Conservation (phyloP, 2,888 invertebrate species). For the Ophion ellenae region DNA sequence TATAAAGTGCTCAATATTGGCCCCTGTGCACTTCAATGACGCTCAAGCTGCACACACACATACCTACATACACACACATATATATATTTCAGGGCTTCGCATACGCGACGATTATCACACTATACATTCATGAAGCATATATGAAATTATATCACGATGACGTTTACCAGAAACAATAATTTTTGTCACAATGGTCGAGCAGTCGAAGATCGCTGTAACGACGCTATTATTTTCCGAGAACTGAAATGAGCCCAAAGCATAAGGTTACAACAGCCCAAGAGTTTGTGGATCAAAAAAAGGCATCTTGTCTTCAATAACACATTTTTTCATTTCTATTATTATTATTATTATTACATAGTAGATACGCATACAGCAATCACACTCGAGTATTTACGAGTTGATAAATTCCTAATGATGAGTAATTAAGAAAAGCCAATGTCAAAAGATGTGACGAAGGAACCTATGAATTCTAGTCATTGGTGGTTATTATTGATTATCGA, state of each 20-base stretch:
- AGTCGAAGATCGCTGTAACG: constrained; percentile 16
- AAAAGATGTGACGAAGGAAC: constrained; percentile 50
- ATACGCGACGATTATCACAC: constrained; percentile 24
- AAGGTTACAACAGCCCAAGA: background rate
- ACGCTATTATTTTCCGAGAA: background rate
- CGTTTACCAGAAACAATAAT: constrained; percentile 14
- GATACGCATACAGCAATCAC: constrained; percentile 8
- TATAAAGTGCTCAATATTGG: constrained; percentile 8
- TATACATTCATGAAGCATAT: background rate
- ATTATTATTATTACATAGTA: background rate
- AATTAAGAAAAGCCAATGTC: constrained; percentile 4
- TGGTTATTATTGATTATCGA: constrained; percentile 8
- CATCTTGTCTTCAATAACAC: background rate
- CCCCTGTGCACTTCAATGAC: constrained; percentile 22
- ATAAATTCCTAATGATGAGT: constrained; percentile 11
- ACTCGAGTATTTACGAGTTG: constrained; percentile 28
- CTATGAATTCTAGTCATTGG: constrained; percentile 34
- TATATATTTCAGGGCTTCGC: constrained; percentile 23
- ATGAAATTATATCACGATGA: background rate
- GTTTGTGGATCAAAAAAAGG: background rate
- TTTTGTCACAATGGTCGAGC: constrained; percentile 30
- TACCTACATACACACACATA: background rate
- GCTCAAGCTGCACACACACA: constrained; percentile 29
- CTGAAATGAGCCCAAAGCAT: background rate
- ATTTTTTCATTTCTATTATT: background rate